A percentile compares a stretch with the other conserved stretches of the same genome.
These are phyloP conservation scores for Drosophila monieri DNA, from an alignment of 2,888 invertebrate species.

Conservation along the genomic window DNA sequence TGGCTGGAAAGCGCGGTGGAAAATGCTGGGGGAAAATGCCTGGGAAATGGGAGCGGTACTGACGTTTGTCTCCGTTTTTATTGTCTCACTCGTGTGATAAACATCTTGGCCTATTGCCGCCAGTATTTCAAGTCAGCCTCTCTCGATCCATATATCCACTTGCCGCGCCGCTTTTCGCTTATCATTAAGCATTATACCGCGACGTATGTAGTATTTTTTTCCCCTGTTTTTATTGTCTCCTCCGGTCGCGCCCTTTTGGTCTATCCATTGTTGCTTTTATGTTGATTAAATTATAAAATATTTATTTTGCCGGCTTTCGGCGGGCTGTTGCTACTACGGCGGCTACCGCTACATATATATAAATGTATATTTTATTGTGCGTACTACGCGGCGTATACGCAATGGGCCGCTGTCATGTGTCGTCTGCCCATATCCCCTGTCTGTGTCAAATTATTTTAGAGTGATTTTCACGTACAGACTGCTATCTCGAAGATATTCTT, in stretches of 20 bases:
- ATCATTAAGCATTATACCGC: constrained; percentile 79
- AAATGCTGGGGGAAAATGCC: constrained; percentile 5
- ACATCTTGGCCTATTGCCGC: constrained; percentile 79
- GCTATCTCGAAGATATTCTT: not conserved
- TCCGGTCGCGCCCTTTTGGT: constrained; percentile 44
- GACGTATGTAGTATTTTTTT: constrained; percentile 54
- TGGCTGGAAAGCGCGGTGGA: not conserved
- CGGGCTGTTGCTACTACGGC: constrained; percentile 22
- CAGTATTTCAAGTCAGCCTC: constrained; percentile 65
- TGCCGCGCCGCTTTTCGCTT: constrained; percentile 47
- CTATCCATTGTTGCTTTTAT: constrained; percentile 75
- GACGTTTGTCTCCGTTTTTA: constrained; percentile 71
- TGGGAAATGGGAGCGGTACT: constrained; percentile 26
- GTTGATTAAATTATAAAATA: constrained; percentile 80
- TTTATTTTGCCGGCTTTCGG: constrained; percentile 59
- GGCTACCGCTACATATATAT: constrained; percentile 40
- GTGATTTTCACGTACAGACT: constrained; percentile 9
- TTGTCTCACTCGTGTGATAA: constrained; percentile 80
- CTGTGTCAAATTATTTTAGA: constrained; percentile 28
- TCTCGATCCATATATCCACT: constrained; percentile 19
- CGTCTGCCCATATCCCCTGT: constrained; percentile 1
- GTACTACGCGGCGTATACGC: constrained; percentile 59
- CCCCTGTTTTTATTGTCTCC: constrained; percentile 66
- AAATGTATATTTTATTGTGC: constrained; percentile 67
- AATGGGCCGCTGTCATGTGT: constrained; percentile 41